Evolutionary conservation across 2,113 vertebrate species (phyloP).

Genomic region (Hassar affinis): DNA sequence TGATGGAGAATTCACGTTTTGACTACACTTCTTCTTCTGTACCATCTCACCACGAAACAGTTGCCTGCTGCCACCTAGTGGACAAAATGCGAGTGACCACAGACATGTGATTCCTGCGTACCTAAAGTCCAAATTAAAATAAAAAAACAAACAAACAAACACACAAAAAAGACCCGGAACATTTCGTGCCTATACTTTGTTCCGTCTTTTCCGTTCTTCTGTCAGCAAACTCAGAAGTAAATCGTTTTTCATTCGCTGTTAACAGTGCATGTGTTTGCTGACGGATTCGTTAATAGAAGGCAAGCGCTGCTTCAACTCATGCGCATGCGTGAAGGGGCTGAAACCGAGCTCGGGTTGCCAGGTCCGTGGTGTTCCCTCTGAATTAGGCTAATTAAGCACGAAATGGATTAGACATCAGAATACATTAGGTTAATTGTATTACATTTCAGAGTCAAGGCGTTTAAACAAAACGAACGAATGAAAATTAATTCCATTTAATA

Average conservation of each 20-base stretch:
- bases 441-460: neutral
- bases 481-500: neutral
- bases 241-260: neutral
- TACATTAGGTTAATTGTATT: neutral
- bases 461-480: no score
- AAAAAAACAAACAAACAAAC: neutral
- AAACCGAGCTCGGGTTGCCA: neutral
- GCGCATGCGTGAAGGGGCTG: neutral
- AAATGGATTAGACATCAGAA: neutral
- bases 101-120: neutral
- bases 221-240: neutral
- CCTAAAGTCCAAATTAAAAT: neutral
- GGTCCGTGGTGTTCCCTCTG: neutral
- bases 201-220: neutral
- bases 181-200: neutral
- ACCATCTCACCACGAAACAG: neutral
- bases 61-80: slow-evolving; percentile 17
- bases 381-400: no score
- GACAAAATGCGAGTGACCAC: neutral
- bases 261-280: no score
- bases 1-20: neutral
- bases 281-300: neutral
- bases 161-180: neutral
- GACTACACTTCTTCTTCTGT: slow-evolving; percentile 10
- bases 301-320: neutral